Evolutionary conservation across 2,888 invertebrate genomes (phyloP).

Genomic region (Tiliacea aurago): DNA sequence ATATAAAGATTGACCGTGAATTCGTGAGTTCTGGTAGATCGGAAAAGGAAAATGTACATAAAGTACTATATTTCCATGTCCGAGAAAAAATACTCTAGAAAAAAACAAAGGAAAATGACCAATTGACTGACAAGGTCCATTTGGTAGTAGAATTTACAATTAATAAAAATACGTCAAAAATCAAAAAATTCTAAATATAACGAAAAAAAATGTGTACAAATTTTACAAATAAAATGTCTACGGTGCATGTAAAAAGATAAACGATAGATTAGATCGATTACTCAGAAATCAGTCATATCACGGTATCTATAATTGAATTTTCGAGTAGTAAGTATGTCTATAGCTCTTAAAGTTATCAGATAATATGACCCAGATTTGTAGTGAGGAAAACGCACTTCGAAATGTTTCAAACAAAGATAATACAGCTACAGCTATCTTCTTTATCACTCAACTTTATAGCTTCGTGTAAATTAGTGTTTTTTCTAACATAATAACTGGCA

Average conservation of each 20-base stretch:
- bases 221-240: constrained; percentile 18
- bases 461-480: constrained; percentile 30
- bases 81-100: not conserved
- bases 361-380: constrained; percentile 64
- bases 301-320: constrained; percentile 65
- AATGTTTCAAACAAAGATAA: constrained; percentile 52
- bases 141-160: not conserved
- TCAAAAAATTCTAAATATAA: not conserved
- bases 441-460: constrained; percentile 19
- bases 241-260: constrained; percentile 53
- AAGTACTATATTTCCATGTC: not conserved
- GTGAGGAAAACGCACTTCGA: constrained; percentile 38
- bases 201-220: not conserved
- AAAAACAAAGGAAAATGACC: not conserved
- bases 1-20: not conserved
- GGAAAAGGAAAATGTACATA: not conserved
- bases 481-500: constrained; percentile 22
- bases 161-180: not conserved
- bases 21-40: not conserved
- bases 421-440: constrained; percentile 26
- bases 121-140: not conserved
- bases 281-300: constrained; percentile 57
- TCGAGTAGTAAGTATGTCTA: constrained; percentile 56
- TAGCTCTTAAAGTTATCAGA: constrained; percentile 58
- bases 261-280: constrained; percentile 58